Evolutionary conservation across 2,113 vertebrate genomes (phyloP), one percentile per base, ranked within the genome.

Genomic region (Rhinogobius similis): DNA sequence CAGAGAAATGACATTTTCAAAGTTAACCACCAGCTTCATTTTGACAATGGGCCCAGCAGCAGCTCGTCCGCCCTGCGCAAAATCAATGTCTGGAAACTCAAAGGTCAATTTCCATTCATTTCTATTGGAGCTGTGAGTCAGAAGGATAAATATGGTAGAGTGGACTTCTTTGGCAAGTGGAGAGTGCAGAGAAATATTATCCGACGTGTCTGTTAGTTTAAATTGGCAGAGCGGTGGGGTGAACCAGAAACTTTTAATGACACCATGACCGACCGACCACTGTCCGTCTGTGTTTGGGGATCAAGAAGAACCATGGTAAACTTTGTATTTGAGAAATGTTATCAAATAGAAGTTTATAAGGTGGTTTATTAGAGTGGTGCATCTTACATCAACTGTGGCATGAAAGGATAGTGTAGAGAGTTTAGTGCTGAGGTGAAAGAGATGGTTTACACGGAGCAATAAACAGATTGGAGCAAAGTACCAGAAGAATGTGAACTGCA

Each of bases 231-330:
- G 67, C 44, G 12, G 38, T 23, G 27, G n/a, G 72, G 53, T 72
- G 73, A 85, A 83, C 46, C 68, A 70, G 78, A 80, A 83, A 76
- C 27, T 65, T 85, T 75, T 77, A 88, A 85, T 70, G 73, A 79
- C 65, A 67, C 61, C 23, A 55, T 62, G 50, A 79, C 36, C 27
- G 50, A 79, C 36, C 27, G 43, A 56, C 44, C 1, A 6, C 26
- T 29, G 26, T 64, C 43, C 20, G 1, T 59, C 77, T 41, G 8
- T 55, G 27, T 41, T 14, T 29, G 64, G 21, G 66, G 56, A 76
- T 68, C 52, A 24, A 36, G 36, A 20, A 50, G 21, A 62, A 52
- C 44, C 38, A 44, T 67, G 67, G 73, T 44, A 7, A 26, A 12
- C 39, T 65, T 75, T 80, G 65, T 84, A 27, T 55, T 52, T 39